Conservation (phyloP, 2,888 invertebrate genomes). For the Hedya salicella region DNA sequence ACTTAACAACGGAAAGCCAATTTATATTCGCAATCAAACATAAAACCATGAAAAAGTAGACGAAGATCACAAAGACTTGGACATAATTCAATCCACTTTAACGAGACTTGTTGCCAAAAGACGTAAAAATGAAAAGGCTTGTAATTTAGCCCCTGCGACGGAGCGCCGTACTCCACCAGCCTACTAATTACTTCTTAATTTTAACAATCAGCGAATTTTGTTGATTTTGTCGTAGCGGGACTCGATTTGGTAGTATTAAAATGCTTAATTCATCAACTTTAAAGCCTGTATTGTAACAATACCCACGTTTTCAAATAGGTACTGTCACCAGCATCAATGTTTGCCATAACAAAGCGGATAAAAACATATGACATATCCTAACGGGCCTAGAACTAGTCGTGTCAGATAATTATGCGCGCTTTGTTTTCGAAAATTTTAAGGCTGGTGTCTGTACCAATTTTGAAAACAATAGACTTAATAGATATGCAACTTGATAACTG, state of each 20-base stretch:
- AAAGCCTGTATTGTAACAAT: no score
- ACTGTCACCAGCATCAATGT: no score
- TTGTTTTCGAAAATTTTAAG: no score
- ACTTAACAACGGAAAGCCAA: background rate
- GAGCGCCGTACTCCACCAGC: constrained; percentile 10
- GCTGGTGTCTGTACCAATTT: no score
- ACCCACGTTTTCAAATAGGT: no score
- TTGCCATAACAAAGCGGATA: no score
- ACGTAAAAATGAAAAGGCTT: constrained; percentile 34
- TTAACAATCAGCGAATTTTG: constrained; percentile 39
- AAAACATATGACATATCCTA: no score
- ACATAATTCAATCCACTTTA: constrained; percentile 33
- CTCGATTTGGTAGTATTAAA: constrained; percentile 19
- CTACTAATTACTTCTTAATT: constrained; percentile 40
- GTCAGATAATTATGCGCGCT: no score
- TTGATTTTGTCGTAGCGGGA: constrained; percentile 16
- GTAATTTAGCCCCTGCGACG: constrained; percentile 19
- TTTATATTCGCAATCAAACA: background rate
- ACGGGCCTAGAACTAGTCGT: no score
- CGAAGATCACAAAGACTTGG: constrained; percentile 20
- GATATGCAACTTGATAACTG: no score
- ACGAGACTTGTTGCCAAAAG: constrained; percentile 21
- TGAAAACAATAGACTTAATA: no score
- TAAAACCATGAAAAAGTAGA: background rate
- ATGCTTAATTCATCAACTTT: constrained; percentile 15